Conservation (phyloP, 2,113 vertebrate species). For the Ctenodactylus gundi region DNA sequence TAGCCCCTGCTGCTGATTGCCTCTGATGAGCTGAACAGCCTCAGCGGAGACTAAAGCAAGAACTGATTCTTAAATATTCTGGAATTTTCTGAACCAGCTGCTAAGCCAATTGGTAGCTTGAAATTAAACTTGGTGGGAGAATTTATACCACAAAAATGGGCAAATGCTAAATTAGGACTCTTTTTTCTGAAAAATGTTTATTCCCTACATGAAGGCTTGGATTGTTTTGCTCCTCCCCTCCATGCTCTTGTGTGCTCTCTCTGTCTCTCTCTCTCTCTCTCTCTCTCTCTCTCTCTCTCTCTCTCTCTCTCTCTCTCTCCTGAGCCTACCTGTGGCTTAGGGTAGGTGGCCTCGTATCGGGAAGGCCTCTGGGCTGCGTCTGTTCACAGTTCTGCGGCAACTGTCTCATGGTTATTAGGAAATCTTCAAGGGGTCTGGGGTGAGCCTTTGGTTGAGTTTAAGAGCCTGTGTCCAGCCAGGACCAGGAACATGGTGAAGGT, state of each 20-base stretch:
- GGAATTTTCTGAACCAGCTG: neutral
- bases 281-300: no score
- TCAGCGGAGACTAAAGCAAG: neutral
- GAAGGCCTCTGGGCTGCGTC: neutral
- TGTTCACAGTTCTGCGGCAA: neutral
- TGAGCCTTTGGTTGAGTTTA: neutral
- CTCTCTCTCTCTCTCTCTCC: no score
- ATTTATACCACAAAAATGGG: neutral
- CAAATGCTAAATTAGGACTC: neutral
- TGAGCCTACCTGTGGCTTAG: neutral
- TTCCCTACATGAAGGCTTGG: neutral
- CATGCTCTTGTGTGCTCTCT: neutral
- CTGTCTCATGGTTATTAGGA: neutral
- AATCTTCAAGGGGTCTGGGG: neutral
- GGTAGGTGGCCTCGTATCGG: neutral
- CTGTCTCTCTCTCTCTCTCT: no score
- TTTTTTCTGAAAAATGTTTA: neutral
- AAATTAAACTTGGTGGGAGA: neutral
- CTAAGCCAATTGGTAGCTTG: neutral
- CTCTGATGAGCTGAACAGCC: neutral
- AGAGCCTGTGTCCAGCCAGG: neutral
- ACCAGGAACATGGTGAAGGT: neutral
- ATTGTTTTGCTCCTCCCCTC: no score
- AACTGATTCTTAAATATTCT: neutral
- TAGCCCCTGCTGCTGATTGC: neutral